phyloP scores from a whole-genome alignment of 2,797 vertebrate genomes.

The Cyprinodon diabolis region DNA sequence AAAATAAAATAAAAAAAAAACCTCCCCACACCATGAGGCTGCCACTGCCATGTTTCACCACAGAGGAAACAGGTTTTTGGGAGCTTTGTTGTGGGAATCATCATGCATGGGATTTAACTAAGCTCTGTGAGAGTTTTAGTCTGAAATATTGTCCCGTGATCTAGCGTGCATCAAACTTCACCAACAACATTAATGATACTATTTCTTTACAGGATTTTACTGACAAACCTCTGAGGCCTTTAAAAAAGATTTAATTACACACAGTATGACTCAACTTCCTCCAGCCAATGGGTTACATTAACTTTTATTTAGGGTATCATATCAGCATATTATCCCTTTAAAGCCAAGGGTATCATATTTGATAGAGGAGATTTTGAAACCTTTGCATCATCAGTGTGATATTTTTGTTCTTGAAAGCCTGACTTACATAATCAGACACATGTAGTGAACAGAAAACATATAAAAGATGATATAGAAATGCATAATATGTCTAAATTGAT shows the following conservation, averaged over 20 bases:
- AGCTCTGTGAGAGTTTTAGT: background rate
- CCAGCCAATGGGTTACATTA: background rate
- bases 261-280: background rate
- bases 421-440: no score
- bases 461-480: no score
- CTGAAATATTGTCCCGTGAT: background rate
- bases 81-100: no score
- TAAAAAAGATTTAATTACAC: background rate
- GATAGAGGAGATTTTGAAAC: no score
- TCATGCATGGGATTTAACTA: no score
- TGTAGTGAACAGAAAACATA: no score
- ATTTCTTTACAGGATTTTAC: background rate
- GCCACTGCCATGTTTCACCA: background rate
- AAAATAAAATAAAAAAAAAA: background rate
- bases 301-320: background rate
- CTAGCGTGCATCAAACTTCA: background rate
- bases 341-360: no score
- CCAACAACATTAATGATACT: background rate
- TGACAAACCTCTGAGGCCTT: background rate
- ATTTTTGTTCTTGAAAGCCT: no score
- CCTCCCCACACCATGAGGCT: background rate
- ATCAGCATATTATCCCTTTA: no score
- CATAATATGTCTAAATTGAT: no score
- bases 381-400: no score
- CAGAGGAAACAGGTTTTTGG: background rate